A percentile compares a stretch with the other conserved stretches of the same genome.
Evolutionary conservation across 2,888 invertebrate species (phyloP).

Genomic region (Myopa tessellatipennis): DNA sequence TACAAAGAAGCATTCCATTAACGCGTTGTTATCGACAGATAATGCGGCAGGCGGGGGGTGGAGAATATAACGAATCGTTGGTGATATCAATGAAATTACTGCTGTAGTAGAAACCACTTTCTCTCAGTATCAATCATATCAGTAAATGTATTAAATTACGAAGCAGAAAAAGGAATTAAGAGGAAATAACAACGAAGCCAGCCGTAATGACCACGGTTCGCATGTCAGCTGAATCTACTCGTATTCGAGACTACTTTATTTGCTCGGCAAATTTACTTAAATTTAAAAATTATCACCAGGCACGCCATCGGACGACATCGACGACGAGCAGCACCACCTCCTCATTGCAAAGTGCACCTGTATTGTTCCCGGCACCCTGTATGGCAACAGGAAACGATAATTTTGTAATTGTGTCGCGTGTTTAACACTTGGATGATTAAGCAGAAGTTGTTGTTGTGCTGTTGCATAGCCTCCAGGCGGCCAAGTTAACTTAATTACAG

Average conservation of each 20-base stretch:
- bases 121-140: not conserved
- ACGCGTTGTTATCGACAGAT: constrained; percentile 17
- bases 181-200: not conserved
- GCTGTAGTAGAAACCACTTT: not conserved
- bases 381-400: constrained; percentile 30
- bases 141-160: constrained; percentile 11
- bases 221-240: not conserved
- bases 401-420: constrained; percentile 38
- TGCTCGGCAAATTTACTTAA: not conserved
- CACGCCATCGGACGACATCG: no score
- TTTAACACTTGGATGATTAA: constrained; percentile 34
- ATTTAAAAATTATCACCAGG: not conserved
- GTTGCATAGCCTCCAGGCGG: not conserved
- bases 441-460: constrained; percentile 6
- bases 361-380: not conserved
- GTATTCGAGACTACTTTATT: not conserved
- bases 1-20: constrained; percentile 35
- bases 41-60: not conserved
- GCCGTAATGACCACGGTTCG: not conserved
- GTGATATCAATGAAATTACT: not conserved
- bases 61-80: no score
- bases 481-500: constrained; percentile 33
- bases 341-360: not conserved
- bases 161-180: not conserved
- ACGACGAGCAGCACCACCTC: not conserved